Base-by-base conservation (phyloP, 2,888 invertebrate genomes). In the Papilio demoleus region DNA sequence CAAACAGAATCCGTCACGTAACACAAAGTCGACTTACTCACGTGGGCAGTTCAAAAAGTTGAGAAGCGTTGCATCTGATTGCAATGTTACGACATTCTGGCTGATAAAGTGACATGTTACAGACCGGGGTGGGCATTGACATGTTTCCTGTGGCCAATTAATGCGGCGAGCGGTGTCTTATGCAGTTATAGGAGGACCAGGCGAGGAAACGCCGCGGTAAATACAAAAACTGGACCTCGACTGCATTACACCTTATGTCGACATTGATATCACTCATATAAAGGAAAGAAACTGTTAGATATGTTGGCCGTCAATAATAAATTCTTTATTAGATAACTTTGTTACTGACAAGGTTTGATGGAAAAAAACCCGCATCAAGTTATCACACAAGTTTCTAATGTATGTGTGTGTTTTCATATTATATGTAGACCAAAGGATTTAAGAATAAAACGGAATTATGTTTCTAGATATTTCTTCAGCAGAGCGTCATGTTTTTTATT, bases 141-240 rank as follows among this genome's bases (percentile, higher is more conserved):
- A 73, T 68, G 74, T 80, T 87, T 87, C 84, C 86, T 83, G 84
- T 80, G 79, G 81, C 81, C 85, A 87, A 86, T 85, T 84, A 86
- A 85, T 81, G 80, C 83, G 80, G 79, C 79, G 77, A 81, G 78
- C 79, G 75, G 77, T 64, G 70, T 47, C 56, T n/a, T 50, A 56
- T 68, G 24, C 58, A 40, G 68, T 64, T 69, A 58, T 42, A 67
- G 56, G 65, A 58, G 53, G 19, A 8, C 61, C 60, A 53, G 68
- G 40, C 67, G 24, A 47, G 34, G 61, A 63, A 65, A 63, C 60
- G 61, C 64, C 53, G 42, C 53, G 58, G 67, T 67, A 67, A 53
- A 70, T 42, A 62, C 58, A 67, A 70, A 67, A 70, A 62, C 31
- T 50, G 34, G 47, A 61, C 50, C 45, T 17, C 42, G 38, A 24